Percentiles rank a stretch among this genome's conserved stretches.
phyloP scores from a whole-genome alignment of 2,113 vertebrate species.

The Serilophus lunatus region DNA sequence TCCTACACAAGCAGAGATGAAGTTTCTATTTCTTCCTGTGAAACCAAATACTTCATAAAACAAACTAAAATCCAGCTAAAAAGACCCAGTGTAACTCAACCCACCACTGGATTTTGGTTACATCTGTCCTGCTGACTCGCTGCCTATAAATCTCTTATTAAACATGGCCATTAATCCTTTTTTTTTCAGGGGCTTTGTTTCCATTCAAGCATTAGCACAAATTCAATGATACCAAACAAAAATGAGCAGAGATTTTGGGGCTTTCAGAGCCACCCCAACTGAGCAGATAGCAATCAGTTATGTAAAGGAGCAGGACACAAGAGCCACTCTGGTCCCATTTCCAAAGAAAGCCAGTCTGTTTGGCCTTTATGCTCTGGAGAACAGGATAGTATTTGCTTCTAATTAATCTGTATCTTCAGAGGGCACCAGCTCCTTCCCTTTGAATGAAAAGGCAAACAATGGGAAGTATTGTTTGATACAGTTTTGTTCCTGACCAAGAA shows the following conservation, averaged over 20 bases:
- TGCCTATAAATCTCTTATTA: background rate
- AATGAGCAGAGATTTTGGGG: background rate
- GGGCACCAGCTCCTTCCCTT: constrained; percentile 58
- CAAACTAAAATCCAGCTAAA: background rate
- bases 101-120: background rate
- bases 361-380: constrained; percentile 40
- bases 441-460: constrained; percentile 47
- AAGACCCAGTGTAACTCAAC: background rate
- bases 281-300: constrained; percentile 41
- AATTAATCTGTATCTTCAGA: constrained; percentile 63
- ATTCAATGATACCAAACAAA: background rate
- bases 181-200: background rate
- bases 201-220: background rate
- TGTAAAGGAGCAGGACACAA: constrained; percentile 46
- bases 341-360: constrained; percentile 54
- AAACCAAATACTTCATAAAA: background rate
- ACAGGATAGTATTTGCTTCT: constrained; percentile 51
- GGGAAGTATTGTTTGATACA: constrained; percentile 30
- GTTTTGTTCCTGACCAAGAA: constrained; percentile 36
- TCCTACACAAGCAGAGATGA: background rate
- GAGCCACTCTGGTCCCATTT: constrained; percentile 42
- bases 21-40: background rate
- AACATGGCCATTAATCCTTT: rapidly evolving
- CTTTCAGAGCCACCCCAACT: background rate
- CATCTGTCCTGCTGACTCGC: background rate